phyloP scores from a whole-genome alignment of 2,888 invertebrate species.

The Lobophora halterata region DNA sequence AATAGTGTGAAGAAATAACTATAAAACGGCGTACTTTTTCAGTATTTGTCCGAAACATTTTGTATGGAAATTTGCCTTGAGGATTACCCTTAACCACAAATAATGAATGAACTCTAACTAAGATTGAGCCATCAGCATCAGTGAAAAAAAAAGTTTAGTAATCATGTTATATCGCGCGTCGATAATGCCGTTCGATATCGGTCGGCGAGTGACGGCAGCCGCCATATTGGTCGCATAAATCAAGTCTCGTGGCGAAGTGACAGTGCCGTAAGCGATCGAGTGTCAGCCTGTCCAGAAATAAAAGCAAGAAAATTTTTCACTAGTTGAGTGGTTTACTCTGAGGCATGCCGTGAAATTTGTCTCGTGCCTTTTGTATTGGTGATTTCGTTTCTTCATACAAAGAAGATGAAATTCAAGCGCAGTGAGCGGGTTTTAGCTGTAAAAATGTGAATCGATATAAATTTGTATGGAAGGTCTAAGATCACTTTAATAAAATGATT shows the following conservation, averaged over 20 bases:
- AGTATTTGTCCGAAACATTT: too few species aligned
- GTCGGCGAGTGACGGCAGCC: slow-evolving; percentile 66
- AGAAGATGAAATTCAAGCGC: background rate
- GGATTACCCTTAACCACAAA: too few species aligned
- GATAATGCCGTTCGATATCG: slow-evolving; percentile 70
- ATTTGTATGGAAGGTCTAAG: too few species aligned
- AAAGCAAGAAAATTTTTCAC: slow-evolving; percentile 72
- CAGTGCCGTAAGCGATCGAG: slow-evolving; percentile 76
- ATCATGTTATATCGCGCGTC: slow-evolving; percentile 44
- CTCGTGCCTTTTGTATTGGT: slow-evolving; percentile 32
- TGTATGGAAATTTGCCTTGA: too few species aligned
- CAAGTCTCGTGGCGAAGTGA: slow-evolving; percentile 71
- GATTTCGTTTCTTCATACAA: slow-evolving; percentile 17
- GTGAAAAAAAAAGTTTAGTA: slow-evolving; percentile 27
- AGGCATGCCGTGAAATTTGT: slow-evolving; percentile 72
- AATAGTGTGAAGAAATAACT: too few species aligned
- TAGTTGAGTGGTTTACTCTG: slow-evolving; percentile 73
- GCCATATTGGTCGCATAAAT: slow-evolving; percentile 80
- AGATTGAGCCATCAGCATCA: slow-evolving; percentile 19
- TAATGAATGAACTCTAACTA: too few species aligned
- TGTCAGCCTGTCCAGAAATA: slow-evolving; percentile 74
- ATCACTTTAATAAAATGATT: background rate
- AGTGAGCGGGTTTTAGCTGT: too few species aligned
- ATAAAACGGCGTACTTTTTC: too few species aligned
- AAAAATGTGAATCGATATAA: too few species aligned